Percentiles rank a stretch among this genome's conserved stretches.
phyloP scores from a whole-genome alignment of 2,888 invertebrate species.

The Apodemia mormo region DNA sequence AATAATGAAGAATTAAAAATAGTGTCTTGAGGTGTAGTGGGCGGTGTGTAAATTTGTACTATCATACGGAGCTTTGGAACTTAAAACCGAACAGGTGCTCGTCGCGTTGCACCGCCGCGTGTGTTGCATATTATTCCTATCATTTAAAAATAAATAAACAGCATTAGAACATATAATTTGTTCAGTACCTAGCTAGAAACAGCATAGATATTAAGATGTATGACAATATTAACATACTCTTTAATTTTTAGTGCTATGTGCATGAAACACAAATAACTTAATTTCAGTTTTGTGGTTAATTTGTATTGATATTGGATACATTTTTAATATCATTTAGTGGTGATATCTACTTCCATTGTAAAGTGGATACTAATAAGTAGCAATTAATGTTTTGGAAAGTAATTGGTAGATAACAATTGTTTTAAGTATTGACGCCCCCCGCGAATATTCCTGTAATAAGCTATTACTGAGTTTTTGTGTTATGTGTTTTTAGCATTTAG shows the following conservation, averaged over 20 bases:
- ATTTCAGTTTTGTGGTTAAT: too few relatives aligned
- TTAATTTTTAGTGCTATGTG: not conserved
- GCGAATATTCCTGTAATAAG: too few relatives aligned
- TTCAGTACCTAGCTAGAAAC: not conserved
- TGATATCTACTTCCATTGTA: too few relatives aligned
- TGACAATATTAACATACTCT: not conserved
- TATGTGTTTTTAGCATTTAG: too few relatives aligned
- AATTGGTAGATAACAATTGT: too few relatives aligned
- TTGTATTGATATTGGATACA: too few relatives aligned
- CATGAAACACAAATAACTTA: not conserved
- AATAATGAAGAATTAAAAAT: slow-evolving; percentile 22
- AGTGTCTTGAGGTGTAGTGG: slow-evolving; percentile 24
- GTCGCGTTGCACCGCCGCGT: slow-evolving; percentile 33
- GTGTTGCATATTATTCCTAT: slow-evolving; percentile 22
- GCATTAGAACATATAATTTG: not conserved
- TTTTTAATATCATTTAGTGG: too few relatives aligned
- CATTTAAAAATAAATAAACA: slow-evolving; percentile 3
- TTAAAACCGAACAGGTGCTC: slow-evolving; percentile 31
- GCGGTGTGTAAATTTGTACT: slow-evolving; percentile 28
- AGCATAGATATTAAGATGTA: not conserved
- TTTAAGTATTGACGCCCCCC: too few relatives aligned
- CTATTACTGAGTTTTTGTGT: too few relatives aligned
- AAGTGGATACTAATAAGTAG: too few relatives aligned
- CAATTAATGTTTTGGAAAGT: too few relatives aligned
- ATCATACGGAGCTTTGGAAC: not conserved